Evolutionary conservation across 2,888 invertebrate species (phyloP).

Genomic region (Asteroscopus sphinx): DNA sequence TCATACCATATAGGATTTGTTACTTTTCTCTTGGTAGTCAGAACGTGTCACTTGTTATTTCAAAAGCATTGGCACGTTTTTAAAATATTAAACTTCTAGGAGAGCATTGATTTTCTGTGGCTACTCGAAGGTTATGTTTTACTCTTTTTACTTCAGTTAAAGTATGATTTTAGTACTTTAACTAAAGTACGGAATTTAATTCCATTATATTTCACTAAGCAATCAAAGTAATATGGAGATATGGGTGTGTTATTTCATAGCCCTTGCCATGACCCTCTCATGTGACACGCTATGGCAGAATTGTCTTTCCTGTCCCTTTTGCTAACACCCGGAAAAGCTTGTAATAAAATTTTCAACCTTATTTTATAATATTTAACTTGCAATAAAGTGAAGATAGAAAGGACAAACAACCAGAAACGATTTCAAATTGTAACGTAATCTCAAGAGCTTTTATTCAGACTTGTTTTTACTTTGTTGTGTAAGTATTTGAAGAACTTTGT

Average conservation of each 20-base stretch:
- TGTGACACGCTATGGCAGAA: constrained; percentile 20
- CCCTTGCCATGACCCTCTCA: neutral
- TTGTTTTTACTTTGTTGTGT: neutral
- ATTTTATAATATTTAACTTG: neutral
- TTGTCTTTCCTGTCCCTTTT: neutral
- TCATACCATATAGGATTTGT: neutral
- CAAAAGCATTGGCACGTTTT: constrained; percentile 9
- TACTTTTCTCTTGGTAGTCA: constrained; percentile 3
- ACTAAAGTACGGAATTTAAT: constrained; percentile 22
- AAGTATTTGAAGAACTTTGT: constrained; percentile 3
- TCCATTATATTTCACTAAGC: constrained; percentile 11
- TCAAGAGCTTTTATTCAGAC: constrained; percentile 3
- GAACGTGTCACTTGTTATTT: constrained; percentile 15
- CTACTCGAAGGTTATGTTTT: neutral
- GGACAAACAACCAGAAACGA: neutral
- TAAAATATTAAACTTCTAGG: constrained; percentile 7
- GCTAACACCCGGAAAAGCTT: neutral
- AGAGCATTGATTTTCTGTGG: neutral
- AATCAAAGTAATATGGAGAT: constrained; percentile 12
- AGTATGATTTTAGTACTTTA: no score
- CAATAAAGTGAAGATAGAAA: neutral
- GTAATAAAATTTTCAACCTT: neutral
- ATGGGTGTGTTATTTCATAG: constrained; percentile 15
- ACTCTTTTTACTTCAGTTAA: constrained; percentile 1
- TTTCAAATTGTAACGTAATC: constrained; percentile 3